These are phyloP conservation scores for Andrena fulva DNA, from an alignment of 2,888 invertebrate species.

Conservation along the genomic window DNA sequence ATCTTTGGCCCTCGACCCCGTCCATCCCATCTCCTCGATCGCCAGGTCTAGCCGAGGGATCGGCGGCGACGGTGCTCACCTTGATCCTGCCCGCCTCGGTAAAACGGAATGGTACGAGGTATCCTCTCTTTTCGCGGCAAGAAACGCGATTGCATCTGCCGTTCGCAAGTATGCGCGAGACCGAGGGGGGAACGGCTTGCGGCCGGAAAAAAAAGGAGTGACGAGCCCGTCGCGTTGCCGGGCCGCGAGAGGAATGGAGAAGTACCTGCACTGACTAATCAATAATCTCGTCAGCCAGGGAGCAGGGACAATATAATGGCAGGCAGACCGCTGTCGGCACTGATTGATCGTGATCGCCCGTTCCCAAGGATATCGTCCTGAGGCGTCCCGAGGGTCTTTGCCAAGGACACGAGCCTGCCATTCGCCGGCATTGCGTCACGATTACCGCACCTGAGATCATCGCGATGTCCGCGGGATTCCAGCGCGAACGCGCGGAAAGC, in stretches of 20 bases:
- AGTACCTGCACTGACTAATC: slow-evolving; percentile 48
- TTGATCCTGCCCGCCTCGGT: background rate
- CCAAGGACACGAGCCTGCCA: slow-evolving; percentile 64
- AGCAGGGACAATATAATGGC: slow-evolving; percentile 22
- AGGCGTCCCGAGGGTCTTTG: slow-evolving; percentile 69
- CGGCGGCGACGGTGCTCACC: background rate
- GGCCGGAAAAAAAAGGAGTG: slow-evolving; percentile 15
- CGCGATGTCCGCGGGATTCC: slow-evolving; percentile 1
- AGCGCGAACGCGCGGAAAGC: slow-evolving; percentile 22
- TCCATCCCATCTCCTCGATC: background rate
- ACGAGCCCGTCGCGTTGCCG: slow-evolving; percentile 30
- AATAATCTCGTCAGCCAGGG: slow-evolving; percentile 41
- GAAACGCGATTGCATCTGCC: slow-evolving; percentile 12
- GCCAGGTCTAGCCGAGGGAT: background rate
- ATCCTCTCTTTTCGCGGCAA: background rate
- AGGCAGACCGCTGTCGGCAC: slow-evolving; percentile 25
- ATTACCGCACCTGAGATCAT: slow-evolving; percentile 31
- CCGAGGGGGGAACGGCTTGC: background rate
- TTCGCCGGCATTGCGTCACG: slow-evolving; percentile 35
- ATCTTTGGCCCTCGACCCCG: background rate
- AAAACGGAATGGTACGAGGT: background rate
- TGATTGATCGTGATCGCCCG: slow-evolving; percentile 54
- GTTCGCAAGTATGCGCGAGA: background rate
- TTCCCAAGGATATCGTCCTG: slow-evolving; percentile 64
- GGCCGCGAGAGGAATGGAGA: slow-evolving; percentile 44